phyloP scores from a whole-genome alignment of 2,113 vertebrate genomes.

The Mustela lutreola region DNA sequence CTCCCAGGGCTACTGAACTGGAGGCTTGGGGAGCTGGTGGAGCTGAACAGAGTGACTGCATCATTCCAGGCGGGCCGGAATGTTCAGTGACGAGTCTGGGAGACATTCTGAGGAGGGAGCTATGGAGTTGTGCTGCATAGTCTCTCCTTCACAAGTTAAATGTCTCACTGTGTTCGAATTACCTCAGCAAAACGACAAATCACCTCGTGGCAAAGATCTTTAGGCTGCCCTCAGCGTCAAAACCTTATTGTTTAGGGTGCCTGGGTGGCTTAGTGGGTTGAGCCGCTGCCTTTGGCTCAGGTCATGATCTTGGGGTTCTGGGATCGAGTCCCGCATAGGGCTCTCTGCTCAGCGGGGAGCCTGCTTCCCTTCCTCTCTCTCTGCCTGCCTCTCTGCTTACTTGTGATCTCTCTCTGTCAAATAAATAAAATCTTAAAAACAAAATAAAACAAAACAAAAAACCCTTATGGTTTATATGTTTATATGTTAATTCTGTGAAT shows the following conservation, averaged over 20 bases:
- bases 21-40: no score
- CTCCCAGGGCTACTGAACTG: background rate
- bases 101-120: background rate
- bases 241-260: no score
- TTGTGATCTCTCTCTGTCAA: no score
- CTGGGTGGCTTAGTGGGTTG: no score
- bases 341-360: no score
- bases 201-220: background rate
- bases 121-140: rapidly evolving
- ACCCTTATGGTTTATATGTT: background rate
- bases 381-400: no score
- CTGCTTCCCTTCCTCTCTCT: no score
- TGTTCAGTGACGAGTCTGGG: background rate
- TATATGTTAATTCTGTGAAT: background rate
- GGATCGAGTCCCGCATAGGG: no score
- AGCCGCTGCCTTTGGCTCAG: no score
- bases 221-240: background rate
- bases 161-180: background rate
- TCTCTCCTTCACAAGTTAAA: background rate
- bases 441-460: no score
- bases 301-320: no score
- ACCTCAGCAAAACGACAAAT: background rate
- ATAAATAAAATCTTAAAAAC: no score
- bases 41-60: rapidly evolving
- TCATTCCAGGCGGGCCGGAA: background rate